Evolutionary conservation across 1,140 invertebrate species (phyloP).

Genomic region (Atta colombica): DNA sequence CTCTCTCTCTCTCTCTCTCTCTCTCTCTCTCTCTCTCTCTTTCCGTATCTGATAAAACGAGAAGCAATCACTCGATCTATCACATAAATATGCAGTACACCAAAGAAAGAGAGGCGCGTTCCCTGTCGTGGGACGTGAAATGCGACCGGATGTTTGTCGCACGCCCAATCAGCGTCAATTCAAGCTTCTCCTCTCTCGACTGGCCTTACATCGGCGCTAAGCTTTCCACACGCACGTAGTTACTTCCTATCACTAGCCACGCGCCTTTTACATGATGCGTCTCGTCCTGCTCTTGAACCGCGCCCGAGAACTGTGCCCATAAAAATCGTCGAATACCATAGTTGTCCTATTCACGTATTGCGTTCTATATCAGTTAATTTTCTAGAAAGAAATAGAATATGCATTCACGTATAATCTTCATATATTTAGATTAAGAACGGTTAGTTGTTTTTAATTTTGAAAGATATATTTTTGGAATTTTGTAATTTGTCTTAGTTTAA

Average conservation of each 20-base stretch:
- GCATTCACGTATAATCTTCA: not conserved
- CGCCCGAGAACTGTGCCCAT: not conserved
- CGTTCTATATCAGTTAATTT: not conserved
- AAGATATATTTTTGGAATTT: not conserved
- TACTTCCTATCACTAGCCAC: slow-evolving; percentile 45
- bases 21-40: too few species aligned
- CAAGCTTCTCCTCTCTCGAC: slow-evolving; percentile 67
- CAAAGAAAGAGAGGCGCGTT: slow-evolving; percentile 55
- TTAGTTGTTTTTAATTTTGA: not conserved
- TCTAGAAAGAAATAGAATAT: not conserved
- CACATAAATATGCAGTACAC: not conserved
- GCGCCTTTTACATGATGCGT: slow-evolving; percentile 52
- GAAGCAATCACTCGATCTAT: slow-evolving; percentile 34
- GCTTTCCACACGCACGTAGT: slow-evolving; percentile 52
- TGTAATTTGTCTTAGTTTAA: not conserved
- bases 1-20: too few species aligned
- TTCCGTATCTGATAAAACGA: slow-evolving; percentile 5
- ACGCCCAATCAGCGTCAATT: slow-evolving; percentile 81
- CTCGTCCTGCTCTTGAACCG: slow-evolving; percentile 1
- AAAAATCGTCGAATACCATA: not conserved
- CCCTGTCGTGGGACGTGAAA: slow-evolving; percentile 72
- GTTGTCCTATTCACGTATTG: not conserved
- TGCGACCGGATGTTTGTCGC: slow-evolving; percentile 80
- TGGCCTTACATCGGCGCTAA: slow-evolving; percentile 64
- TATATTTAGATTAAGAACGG: not conserved